A percentile compares a stretch with the other conserved stretches of the same genome.
These are phyloP conservation scores for Pachymerium ferrugineum DNA, from an alignment of 2,888 invertebrate genomes.

Conservation along the genomic window DNA sequence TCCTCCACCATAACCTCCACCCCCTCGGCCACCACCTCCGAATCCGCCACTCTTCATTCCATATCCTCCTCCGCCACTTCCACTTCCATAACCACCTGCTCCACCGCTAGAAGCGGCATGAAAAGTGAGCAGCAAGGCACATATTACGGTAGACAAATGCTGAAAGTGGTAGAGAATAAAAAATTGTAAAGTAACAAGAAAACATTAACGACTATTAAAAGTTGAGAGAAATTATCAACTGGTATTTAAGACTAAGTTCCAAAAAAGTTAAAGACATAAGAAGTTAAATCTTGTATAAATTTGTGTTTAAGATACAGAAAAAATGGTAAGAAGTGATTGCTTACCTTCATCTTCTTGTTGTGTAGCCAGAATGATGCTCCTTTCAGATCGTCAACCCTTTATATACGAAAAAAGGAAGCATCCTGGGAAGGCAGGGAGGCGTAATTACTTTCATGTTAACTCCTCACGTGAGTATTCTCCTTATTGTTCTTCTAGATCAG, in stretches of 20 bases:
- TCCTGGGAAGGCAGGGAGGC: neutral
- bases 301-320: no score
- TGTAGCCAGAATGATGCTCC: neutral
- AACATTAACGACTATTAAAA: no score
- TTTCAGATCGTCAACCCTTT: neutral
- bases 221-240: no score
- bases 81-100: slow-evolving; percentile 1
- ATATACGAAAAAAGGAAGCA: slow-evolving; percentile 13
- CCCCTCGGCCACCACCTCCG: neutral
- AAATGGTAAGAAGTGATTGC: no score
- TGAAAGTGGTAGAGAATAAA: neutral
- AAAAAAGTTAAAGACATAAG: no score
- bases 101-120: neutral
- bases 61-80: neutral
- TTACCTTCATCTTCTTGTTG: neutral
- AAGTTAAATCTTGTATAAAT: no score
- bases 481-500: neutral
- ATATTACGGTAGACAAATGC: neutral
- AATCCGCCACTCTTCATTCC: neutral
- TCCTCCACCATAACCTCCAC: neutral
- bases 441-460: neutral
- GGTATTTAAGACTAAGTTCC: no score
- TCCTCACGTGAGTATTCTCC: neutral
- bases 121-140: neutral
- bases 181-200: neutral